Evolutionary conservation across 2,888 invertebrate genomes (phyloP).

Genomic region (Ellobium chinense): DNA sequence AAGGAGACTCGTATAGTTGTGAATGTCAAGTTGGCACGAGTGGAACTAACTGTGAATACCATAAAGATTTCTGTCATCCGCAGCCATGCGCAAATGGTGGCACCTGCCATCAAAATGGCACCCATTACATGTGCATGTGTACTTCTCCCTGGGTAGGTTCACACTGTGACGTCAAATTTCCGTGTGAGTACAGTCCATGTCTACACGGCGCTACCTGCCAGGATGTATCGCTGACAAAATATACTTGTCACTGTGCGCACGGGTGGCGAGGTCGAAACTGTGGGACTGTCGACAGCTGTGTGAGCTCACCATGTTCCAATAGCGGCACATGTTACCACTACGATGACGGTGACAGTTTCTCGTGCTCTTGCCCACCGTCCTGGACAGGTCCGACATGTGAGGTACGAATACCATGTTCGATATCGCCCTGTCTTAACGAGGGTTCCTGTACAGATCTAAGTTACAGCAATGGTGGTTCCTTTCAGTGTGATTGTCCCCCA

Average conservation of each 20-base stretch:
- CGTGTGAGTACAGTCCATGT: background rate
- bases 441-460: too few species aligned
- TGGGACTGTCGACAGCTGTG: too few species aligned
- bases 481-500: too few species aligned
- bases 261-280: too few species aligned
- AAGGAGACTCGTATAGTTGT: background rate
- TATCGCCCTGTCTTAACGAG: too few species aligned
- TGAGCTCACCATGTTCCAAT: too few species aligned
- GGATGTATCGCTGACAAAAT: background rate
- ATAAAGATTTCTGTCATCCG: background rate
- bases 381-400: too few species aligned
- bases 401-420: too few species aligned
- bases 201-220: background rate
- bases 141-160: background rate
- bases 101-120: constrained; percentile 1
- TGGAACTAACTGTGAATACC: background rate
- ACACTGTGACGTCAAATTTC: background rate
- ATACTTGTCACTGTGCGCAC: background rate
- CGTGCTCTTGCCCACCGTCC: too few species aligned
- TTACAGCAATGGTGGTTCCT: too few species aligned
- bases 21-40: background rate
- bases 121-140: background rate
- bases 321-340: too few species aligned
- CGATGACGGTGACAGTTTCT: too few species aligned
- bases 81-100: background rate